Percentiles rank a stretch among this genome's conserved stretches.
These are phyloP conservation scores for Perizoma affinitatum DNA, from an alignment of 2,888 invertebrate genomes.

Conservation along the genomic window DNA sequence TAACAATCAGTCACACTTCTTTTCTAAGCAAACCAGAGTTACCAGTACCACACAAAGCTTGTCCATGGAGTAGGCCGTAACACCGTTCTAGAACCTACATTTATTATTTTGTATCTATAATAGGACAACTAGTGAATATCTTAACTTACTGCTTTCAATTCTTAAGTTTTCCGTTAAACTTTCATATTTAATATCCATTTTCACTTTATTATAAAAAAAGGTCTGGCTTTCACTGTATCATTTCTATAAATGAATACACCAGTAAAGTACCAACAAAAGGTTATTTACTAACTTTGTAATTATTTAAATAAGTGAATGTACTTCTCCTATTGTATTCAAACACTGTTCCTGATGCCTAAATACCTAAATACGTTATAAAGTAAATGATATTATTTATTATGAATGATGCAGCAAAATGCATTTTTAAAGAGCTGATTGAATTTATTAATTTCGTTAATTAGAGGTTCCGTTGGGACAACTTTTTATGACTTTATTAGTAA, in stretches of 20 bases:
- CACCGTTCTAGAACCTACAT: no score
- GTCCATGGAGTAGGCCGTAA: no score
- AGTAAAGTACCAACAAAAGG: conserved; percentile 14
- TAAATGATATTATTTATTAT: conserved; percentile 5
- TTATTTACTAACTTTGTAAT: conserved; percentile 3
- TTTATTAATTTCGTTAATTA: no score
- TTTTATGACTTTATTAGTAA: no score
- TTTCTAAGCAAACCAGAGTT: no score
- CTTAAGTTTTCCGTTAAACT: conserved; percentile 8
- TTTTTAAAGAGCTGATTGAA: no score
- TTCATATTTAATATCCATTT: conserved; percentile 28
- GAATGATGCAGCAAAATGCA: conserved; percentile 13
- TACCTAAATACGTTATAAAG: conserved; percentile 8
- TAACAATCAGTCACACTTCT: no score
- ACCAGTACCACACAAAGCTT: no score
- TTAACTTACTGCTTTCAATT: conserved; percentile 12
- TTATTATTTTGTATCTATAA: no score
- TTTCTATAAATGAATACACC: conserved; percentile 20
- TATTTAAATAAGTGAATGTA: conserved; percentile 9
- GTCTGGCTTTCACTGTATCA: conserved; percentile 15
- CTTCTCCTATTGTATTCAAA: conserved; percentile 50
- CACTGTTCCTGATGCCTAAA: conserved; percentile 30
- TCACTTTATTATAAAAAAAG: conserved; percentile 7
- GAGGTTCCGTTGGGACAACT: no score
- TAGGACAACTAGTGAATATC: no score